Evolutionary conservation across 1,140 invertebrate species (phyloP), one percentile per base, ranked within the genome.

Genomic region (Globodera rostochiensis): DNA sequence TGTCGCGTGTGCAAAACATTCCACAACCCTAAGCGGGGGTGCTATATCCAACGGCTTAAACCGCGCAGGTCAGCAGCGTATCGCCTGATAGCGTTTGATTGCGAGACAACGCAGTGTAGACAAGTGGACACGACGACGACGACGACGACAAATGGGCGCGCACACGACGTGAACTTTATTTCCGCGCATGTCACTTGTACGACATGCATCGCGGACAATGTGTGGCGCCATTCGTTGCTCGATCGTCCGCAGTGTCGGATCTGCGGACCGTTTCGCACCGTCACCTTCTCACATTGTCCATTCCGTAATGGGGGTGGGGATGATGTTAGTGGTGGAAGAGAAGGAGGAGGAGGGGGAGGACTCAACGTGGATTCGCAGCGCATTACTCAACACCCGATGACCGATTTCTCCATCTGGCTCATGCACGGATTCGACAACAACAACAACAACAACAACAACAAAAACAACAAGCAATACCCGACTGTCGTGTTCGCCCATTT

Each of bases 121-220:
- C 25, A 25, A 25, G 25, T n/a, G 21, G 50, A 67, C 49, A n/a
- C 25, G 21, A n/a, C 5, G 3, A 6, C 69, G 25, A 25, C 25
- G 1, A 25, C 25, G 15, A 4, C 45, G 21, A 7, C 25, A n/a
- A 69, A 76, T 9, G n/a, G 25, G n/a, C 53, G 45, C 7, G 13
- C 73, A 6, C 75, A 77, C 11, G 15, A n/a, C 19, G 53, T 71
- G 6, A 77, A 77, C 50, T 77, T 64, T 9, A 71, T 77, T 36
- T 46, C 75, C 5, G n/a, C 6, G 5, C 15, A 70, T 11, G 70
- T 77, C 50, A 36, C 8, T 6, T 77, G 75, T 60, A 77, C 75
- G 6, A 45, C 74, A 9, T 77, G 75, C 50, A 53, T 77, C 4
- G 64, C 19, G 73, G 66, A 77, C 8, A 71, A 69, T 15, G 21